phyloP scores from a whole-genome alignment of 2,888 invertebrate genomes.

The Macropis europaea region DNA sequence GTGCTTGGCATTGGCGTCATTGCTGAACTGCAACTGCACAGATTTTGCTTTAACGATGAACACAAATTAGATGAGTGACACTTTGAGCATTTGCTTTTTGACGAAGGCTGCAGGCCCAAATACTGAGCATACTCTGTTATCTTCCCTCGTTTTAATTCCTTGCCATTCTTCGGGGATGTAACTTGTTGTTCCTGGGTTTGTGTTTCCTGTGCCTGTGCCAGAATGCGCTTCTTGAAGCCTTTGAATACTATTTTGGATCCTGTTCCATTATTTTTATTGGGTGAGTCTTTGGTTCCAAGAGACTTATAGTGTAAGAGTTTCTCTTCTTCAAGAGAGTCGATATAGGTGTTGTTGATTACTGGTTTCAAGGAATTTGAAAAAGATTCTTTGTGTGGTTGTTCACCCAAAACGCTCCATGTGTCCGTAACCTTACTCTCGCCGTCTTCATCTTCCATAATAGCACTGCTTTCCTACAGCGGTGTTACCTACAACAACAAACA shows the following conservation, averaged over 20 bases:
- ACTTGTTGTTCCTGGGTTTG: slow-evolving; percentile 54
- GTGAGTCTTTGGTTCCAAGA: slow-evolving; percentile 51
- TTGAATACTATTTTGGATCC: slow-evolving; percentile 69
- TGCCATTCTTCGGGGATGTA: slow-evolving; percentile 47
- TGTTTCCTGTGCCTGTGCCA: slow-evolving; percentile 70
- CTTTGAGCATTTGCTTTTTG: slow-evolving; percentile 87
- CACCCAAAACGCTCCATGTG: slow-evolving; percentile 64
- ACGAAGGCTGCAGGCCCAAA: slow-evolving; percentile 83
- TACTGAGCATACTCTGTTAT: slow-evolving; percentile 86
- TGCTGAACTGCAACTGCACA: slow-evolving; percentile 82
- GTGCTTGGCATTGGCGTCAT: slow-evolving; percentile 75
- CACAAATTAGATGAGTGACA: slow-evolving; percentile 86
- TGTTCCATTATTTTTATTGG: slow-evolving; percentile 44
- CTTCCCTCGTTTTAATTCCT: slow-evolving; percentile 68
- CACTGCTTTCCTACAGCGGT: slow-evolving; percentile 45
- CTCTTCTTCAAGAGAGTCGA: slow-evolving; percentile 47
- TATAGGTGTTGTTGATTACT: slow-evolving; percentile 40
- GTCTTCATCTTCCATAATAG: slow-evolving; percentile 79
- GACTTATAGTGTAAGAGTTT: slow-evolving; percentile 51
- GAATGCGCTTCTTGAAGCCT: slow-evolving; percentile 74
- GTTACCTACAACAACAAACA: slow-evolving; percentile 56
- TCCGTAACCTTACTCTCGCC: slow-evolving; percentile 73
- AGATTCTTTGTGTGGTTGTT: slow-evolving; percentile 59
- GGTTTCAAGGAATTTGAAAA: slow-evolving; percentile 48
- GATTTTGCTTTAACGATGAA: slow-evolving; percentile 86